Conservation (phyloP, 1,140 invertebrate genomes). For the Schlechtendalia chinensis region DNA sequence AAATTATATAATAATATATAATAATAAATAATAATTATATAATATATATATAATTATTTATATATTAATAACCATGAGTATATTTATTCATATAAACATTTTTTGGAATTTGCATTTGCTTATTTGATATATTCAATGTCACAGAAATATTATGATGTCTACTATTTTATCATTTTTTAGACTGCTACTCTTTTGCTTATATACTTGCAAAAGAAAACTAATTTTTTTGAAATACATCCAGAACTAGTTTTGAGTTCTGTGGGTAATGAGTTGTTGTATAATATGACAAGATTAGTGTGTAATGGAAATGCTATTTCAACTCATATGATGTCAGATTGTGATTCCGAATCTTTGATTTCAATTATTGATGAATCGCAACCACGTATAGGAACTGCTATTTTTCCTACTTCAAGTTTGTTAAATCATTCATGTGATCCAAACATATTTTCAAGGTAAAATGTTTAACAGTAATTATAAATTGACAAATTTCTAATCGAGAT, state of each 20-base stretch:
- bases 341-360: slow-evolving; percentile 25
- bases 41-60: too few relatives aligned
- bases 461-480: neutral
- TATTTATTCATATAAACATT: too few relatives aligned
- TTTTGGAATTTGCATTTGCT: too few relatives aligned
- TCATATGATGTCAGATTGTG: slow-evolving; percentile 53
- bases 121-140: too few relatives aligned
- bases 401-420: slow-evolving; percentile 84
- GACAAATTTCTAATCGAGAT: neutral
- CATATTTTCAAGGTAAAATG: slow-evolving; percentile 69
- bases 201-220: slow-evolving; percentile 61
- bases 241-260: slow-evolving; percentile 55
- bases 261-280: slow-evolving; percentile 66
- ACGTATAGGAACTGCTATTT: slow-evolving; percentile 79
- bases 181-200: slow-evolving; percentile 62
- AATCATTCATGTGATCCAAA: slow-evolving; percentile 87
- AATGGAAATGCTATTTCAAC: slow-evolving; percentile 74
- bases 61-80: too few relatives aligned
- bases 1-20: too few relatives aligned
- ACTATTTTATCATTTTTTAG: slow-evolving; percentile 56
- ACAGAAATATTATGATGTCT: neutral
- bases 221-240: slow-evolving; percentile 57
- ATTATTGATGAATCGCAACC: slow-evolving; percentile 58
- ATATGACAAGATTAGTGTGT: slow-evolving; percentile 74
- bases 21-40: too few relatives aligned